A percentile compares a stretch with the other conserved stretches of the same genome.
Conservation (phyloP, 1,140 invertebrate species). For the Drosophila bocqueti region DNA sequence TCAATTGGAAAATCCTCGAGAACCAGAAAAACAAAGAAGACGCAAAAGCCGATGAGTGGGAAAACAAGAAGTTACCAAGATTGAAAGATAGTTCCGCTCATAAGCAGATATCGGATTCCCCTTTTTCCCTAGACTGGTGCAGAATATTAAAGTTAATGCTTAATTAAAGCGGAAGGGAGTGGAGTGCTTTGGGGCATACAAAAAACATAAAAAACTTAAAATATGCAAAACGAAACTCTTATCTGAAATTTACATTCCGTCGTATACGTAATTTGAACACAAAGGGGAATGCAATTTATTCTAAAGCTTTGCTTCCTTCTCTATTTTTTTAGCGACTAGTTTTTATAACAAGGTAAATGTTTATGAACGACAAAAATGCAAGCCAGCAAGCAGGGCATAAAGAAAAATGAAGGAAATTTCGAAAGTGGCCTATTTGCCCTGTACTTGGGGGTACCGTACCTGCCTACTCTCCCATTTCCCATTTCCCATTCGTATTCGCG, state of each 20-base stretch:
- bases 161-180: constrained; percentile 17
- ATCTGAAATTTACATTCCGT: constrained; percentile 40
- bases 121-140: not conserved
- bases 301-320: constrained; percentile 14
- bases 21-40: constrained; percentile 14
- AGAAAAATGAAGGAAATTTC: constrained; percentile 6
- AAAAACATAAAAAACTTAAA: not conserved
- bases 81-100: constrained; percentile 25
- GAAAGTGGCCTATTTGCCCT: constrained; percentile 30
- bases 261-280: constrained; percentile 39
- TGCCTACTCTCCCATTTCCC: constrained; percentile 4
- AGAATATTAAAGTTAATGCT: constrained; percentile 21
- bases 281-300: constrained; percentile 33
- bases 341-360: constrained; percentile 29
- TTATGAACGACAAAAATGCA: constrained; percentile 9
- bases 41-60: constrained; percentile 39
- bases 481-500: constrained; percentile 18
- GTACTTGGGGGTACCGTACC: constrained; percentile 1
- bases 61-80: constrained; percentile 14
- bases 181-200: not conserved
- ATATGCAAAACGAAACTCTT: constrained; percentile 38
- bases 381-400: constrained; percentile 6
- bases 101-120: constrained; percentile 31
- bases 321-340: constrained; percentile 18
- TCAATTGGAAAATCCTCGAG: constrained; percentile 11